Evolutionary conservation across 2,888 invertebrate genomes (phyloP), one percentile per base, ranked within the genome.

Genomic region (Monoplex corrugatus): DNA sequence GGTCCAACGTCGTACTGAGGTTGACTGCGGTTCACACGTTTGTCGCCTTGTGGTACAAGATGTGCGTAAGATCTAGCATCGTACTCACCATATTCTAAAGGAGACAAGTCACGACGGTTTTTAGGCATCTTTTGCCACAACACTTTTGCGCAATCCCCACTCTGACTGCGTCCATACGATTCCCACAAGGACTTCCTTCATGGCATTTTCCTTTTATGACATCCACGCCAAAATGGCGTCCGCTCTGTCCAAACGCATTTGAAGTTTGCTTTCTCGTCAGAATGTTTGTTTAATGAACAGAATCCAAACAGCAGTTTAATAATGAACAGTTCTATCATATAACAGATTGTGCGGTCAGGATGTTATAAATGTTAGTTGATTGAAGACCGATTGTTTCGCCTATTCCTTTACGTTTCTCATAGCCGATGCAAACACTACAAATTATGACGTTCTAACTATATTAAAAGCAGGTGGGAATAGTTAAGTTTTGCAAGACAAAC

Each of bases 21-120:
- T 40, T 86, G 86, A 63, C 75, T 86, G 82, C 80, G 80, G n/a
- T 72, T 44, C n/a, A 78, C 88, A 86, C 86, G 90, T 82, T 82
- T 82, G n/a, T 87, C 89, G 57, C 75, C 72, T 89, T 91, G 87
- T 32, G 93, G 93, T 43, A 94, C 94, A 68, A 94, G 90, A 91
- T 94, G 94, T 44, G 94, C 90, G 88, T 95, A 95, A 32, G 94
- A 91, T 86, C 95, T 92, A 35, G 95, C 95, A 91, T 95, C 95
- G 90, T 91, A 95, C 90, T 95, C 95, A 72, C 93, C 94, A 44
- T 91, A 90, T 43, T 80, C 78, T 80, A 90, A 90, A 43, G 86
- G 57, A 23, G 87, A 10, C n/a, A 90, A 88, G 68, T 88, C 88
- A 44, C 82, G 80, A 68, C 83, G 88, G 40, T 72, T 88, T 88